A percentile compares a stretch with the other conserved stretches of the same genome.
Conservation (phyloP, 2,888 invertebrate species). For the Flexamia atlantica region DNA sequence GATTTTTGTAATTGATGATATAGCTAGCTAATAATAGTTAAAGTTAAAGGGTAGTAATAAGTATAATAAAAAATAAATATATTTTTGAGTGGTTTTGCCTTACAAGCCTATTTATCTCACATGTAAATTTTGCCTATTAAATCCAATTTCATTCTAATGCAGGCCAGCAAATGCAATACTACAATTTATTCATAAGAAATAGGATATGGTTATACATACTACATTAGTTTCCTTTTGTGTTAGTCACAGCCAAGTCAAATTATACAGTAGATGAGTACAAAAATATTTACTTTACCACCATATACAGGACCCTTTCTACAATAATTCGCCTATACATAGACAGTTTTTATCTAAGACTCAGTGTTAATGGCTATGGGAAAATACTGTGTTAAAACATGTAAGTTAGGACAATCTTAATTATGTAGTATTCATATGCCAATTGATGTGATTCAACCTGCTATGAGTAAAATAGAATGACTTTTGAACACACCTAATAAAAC, state of each 20-base stretch:
- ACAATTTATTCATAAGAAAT: conserved; percentile 19
- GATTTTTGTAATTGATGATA: no score
- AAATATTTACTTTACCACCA: conserved; percentile 53
- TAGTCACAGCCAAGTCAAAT: conserved; percentile 54
- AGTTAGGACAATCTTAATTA: neutral
- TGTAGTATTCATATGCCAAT: neutral
- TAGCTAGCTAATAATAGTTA: no score
- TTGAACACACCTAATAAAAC: conserved; percentile 3
- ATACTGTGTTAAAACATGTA: neutral
- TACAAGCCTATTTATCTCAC: no score
- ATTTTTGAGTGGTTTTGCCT: no score
- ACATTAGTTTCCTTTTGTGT: conserved; percentile 41
- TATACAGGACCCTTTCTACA: conserved; percentile 32
- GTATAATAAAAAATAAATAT: no score
- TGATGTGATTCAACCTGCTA: neutral
- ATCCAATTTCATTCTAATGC: no score
- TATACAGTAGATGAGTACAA: conserved; percentile 60
- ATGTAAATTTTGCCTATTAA: no score
- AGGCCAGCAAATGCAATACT: conserved; percentile 24
- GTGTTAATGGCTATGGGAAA: conserved; percentile 5
- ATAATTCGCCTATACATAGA: conserved; percentile 29
- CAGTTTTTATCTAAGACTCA: conserved; percentile 4
- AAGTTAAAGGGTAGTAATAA: no score
- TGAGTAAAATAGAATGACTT: conserved; percentile 14
- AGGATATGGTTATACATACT: conserved; percentile 52